phyloP scores from a whole-genome alignment of 2,797 vertebrate genomes.

The Pagetopsis macropterus region DNA sequence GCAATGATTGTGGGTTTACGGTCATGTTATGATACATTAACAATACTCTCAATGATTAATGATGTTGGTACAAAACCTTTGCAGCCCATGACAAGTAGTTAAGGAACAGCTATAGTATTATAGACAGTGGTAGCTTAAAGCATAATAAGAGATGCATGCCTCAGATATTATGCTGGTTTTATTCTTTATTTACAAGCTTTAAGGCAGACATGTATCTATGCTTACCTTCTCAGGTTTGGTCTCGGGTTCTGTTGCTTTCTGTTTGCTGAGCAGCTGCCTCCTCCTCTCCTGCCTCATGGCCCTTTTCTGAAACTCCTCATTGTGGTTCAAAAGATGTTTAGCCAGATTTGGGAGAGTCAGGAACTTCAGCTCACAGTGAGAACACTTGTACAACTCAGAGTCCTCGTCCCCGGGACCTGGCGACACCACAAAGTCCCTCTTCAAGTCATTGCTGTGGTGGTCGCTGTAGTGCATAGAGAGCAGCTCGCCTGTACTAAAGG shows the following conservation, averaged over 20 bases:
- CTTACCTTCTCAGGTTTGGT: conserved; percentile 93
- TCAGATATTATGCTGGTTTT: not conserved
- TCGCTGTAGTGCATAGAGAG: conserved; percentile 98
- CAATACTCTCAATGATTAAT: not conserved
- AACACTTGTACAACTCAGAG: conserved; percentile 91
- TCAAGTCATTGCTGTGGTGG: conserved; percentile 93
- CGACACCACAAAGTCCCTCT: conserved; percentile 92
- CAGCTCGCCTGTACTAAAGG: conserved; percentile 90
- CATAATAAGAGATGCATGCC: not conserved
- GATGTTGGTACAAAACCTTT: not conserved
- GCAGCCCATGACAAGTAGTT: not conserved
- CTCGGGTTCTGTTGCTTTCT: conserved; percentile 88
- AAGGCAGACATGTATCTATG: not conserved
- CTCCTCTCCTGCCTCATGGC: conserved; percentile 92
- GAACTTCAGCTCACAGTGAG: conserved; percentile 94
- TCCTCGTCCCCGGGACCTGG: conserved; percentile 83
- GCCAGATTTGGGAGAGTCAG: conserved; percentile 89
- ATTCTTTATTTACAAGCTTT: conserved; percentile 3
- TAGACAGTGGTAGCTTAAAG: not conserved
- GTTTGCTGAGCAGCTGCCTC: conserved; percentile 93
- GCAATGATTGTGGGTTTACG: not conserved
- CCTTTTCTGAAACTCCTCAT: conserved; percentile 96
- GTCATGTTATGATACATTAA: conserved; percentile 2
- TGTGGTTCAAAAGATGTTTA: conserved; percentile 91
- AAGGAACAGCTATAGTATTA: not conserved